phyloP scores from a whole-genome alignment of 2,113 vertebrate genomes.

The Taurulus bubalis region DNA sequence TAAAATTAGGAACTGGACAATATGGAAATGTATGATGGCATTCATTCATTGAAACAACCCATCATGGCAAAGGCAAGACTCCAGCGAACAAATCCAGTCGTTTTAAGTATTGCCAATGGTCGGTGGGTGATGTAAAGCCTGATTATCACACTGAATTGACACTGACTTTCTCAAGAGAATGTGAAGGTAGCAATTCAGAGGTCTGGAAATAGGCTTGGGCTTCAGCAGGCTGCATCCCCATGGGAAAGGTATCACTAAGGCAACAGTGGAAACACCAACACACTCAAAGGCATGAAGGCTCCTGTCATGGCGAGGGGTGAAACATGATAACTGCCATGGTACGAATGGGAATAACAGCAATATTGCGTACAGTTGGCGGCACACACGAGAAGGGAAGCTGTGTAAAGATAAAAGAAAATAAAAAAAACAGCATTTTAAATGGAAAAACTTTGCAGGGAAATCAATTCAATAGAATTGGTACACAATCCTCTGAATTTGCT shows the following conservation, averaged over 20 bases:
- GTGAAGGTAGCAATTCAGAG: background rate
- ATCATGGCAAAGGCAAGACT: background rate
- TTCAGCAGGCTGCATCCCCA: background rate
- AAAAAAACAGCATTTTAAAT: background rate
- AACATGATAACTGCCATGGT: background rate
- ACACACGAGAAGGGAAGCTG: background rate
- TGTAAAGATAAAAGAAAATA: background rate
- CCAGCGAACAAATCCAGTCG: background rate
- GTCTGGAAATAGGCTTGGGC: background rate
- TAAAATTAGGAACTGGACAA: constrained; percentile 34
- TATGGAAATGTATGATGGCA: background rate
- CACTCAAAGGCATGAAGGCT: background rate
- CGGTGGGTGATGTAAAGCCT: background rate
- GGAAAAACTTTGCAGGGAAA: background rate
- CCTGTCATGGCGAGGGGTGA: background rate
- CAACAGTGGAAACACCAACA: background rate
- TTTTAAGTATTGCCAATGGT: background rate
- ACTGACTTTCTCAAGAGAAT: background rate
- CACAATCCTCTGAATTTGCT: background rate
- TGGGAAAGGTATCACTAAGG: background rate
- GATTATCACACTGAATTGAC: background rate
- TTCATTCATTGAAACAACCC: background rate
- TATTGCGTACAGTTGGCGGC: background rate
- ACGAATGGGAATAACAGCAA: background rate
- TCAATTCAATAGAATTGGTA: background rate